These are phyloP conservation scores for Alces alces DNA, from an alignment of 2,113 vertebrate genomes.

Conservation along the genomic window DNA sequence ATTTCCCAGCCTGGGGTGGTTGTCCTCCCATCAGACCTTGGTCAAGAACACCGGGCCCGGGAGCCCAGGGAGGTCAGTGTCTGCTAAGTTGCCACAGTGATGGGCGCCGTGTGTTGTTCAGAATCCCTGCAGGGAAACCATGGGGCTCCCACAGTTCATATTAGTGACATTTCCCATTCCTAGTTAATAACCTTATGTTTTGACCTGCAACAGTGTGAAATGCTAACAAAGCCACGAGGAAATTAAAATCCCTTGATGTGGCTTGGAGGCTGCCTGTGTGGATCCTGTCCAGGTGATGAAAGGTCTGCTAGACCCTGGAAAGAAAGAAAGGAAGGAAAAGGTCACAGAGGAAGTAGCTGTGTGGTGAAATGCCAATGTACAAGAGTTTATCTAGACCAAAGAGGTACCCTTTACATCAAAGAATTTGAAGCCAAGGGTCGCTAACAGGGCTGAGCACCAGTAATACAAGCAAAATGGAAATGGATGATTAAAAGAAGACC, in stretches of 20 bases:
- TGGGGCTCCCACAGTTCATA: not conserved
- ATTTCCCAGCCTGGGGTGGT: not conserved
- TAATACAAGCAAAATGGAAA: not conserved
- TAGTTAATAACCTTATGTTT: conserved; percentile 60
- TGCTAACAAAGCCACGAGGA: conserved; percentile 64
- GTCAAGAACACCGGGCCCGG: not conserved
- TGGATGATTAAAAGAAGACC: not conserved
- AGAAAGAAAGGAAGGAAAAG: conserved; percentile 61
- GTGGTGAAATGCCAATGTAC: conserved; percentile 56
- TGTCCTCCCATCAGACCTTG: not conserved
- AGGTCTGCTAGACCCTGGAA: conserved; percentile 27
- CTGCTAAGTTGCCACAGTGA: not conserved
- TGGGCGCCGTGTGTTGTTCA: not conserved
- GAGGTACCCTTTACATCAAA: conserved; percentile 45
- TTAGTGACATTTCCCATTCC: conserved; percentile 58
- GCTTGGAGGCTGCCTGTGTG: conserved; percentile 18
- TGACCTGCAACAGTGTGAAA: conserved; percentile 67
- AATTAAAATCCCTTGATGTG: conserved; percentile 60
- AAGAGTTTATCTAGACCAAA: conserved; percentile 59
- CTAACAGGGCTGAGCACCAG: not conserved
- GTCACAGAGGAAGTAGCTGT: not conserved
- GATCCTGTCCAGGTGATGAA: conserved; percentile 32
- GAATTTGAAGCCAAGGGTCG: conserved; percentile 7
- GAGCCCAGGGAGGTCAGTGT: not conserved
- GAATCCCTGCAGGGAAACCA: not conserved